phyloP scores from a whole-genome alignment of 2,888 invertebrate genomes.

The Cynaeus angustus region DNA sequence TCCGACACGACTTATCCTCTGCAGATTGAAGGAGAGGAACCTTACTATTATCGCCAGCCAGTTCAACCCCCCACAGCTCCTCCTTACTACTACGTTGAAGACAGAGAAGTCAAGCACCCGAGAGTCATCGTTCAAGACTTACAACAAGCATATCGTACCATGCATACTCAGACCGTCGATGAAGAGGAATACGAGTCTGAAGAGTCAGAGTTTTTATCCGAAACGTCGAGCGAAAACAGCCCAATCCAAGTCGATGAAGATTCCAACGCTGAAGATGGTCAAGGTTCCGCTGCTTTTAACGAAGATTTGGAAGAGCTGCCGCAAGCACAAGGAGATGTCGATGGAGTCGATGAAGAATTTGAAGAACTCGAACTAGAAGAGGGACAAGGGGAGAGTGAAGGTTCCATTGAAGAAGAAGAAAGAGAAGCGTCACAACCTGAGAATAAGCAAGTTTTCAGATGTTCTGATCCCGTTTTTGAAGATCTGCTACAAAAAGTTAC shows the following conservation, averaged over 20 bases:
- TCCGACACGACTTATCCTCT: conserved; percentile 91
- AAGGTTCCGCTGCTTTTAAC: too few relatives aligned
- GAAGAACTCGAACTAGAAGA: background rate
- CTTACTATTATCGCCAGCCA: conserved; percentile 80
- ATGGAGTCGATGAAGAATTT: background rate
- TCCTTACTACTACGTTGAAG: conserved; percentile 74
- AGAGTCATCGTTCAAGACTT: background rate
- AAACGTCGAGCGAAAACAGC: too few relatives aligned
- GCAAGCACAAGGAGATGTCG: background rate
- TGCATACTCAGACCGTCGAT: background rate
- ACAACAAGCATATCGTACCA: background rate
- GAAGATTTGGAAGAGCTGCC: background rate
- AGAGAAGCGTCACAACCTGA: background rate
- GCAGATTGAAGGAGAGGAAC: conserved; percentile 75
- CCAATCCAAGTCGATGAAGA: too few relatives aligned
- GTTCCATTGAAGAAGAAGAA: background rate
- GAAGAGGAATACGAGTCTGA: conserved; percentile 6
- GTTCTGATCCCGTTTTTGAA: background rate
- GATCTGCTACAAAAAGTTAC: conserved; percentile 60
- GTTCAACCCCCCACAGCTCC: conserved; percentile 85
- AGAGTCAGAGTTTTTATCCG: too few relatives aligned
- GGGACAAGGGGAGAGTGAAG: too few relatives aligned
- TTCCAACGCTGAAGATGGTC: too few relatives aligned
- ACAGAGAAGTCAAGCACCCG: conserved; percentile 2
- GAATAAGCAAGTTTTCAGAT: background rate